These are phyloP conservation scores for Nomada hirtipes DNA, from an alignment of 2,888 invertebrate genomes.

Conservation along the genomic window DNA sequence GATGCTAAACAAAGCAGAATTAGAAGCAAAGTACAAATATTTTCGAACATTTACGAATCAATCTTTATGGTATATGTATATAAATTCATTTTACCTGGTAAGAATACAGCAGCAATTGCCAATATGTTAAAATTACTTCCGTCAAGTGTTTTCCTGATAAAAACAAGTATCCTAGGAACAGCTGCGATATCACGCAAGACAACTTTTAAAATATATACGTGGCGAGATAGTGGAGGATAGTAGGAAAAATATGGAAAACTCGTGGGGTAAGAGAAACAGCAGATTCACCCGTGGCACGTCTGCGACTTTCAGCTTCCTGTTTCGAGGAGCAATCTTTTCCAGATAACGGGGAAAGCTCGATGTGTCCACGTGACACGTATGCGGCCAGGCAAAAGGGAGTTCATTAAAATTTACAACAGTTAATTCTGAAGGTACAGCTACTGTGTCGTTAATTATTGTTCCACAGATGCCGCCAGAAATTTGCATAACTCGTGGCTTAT, in stretches of 20 bases:
- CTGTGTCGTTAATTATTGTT: constrained; percentile 66
- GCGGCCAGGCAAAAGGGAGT: constrained; percentile 32
- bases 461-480: constrained; percentile 30
- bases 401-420: constrained; percentile 70
- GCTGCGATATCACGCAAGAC: background rate
- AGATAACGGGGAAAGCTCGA: constrained; percentile 54
- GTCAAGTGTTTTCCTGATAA: background rate
- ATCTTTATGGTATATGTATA: too few species aligned
- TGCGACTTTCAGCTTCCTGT: constrained; percentile 26
- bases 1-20: too few species aligned
- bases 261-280: background rate
- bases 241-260: constrained; percentile 3
- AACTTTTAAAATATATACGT: background rate
- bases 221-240: too few species aligned
- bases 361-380: constrained; percentile 40
- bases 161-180: background rate
- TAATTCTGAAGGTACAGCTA: constrained; percentile 69
- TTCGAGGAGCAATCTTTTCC: constrained; percentile 29
- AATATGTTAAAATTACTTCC: too few species aligned
- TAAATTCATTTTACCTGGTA: too few species aligned
- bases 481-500: constrained; percentile 30
- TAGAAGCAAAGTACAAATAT: too few species aligned
- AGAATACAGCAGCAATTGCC: too few species aligned
- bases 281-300: constrained; percentile 39
- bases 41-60: too few species aligned